phyloP scores from a whole-genome alignment of 1,140 invertebrate genomes.

The Trichonephila clavipes region DNA sequence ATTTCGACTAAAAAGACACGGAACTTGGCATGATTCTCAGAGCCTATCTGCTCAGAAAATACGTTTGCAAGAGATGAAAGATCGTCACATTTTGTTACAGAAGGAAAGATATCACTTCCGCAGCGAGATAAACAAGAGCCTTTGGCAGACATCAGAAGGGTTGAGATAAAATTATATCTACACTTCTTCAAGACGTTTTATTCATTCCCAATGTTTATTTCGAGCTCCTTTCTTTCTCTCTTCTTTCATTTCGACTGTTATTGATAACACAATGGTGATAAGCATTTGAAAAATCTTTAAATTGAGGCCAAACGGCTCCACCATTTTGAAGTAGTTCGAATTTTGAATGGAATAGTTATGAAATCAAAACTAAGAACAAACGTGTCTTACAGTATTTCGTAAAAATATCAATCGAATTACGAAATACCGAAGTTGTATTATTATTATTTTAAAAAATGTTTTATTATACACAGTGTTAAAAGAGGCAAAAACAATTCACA shows the following conservation, averaged over 20 bases:
- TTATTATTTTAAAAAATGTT: too few species aligned
- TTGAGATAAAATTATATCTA: not conserved
- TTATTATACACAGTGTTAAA: too few species aligned
- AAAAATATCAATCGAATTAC: too few species aligned
- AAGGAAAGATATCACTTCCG: conserved; percentile 11
- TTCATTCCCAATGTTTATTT: not conserved
- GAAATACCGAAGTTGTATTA: too few species aligned
- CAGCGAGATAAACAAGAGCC: not conserved
- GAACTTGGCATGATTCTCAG: not conserved
- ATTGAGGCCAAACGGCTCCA: too few species aligned
- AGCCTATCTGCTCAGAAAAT: not conserved
- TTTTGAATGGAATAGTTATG: too few species aligned
- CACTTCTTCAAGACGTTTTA: not conserved
- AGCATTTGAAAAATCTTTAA: too few species aligned
- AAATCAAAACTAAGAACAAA: too few species aligned
- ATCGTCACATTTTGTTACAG: not conserved
- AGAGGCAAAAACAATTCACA: too few species aligned
- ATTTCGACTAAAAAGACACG: not conserved
- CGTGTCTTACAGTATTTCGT: too few species aligned
- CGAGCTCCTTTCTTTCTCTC: too few species aligned
- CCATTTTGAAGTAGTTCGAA: too few species aligned
- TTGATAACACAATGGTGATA: not conserved
- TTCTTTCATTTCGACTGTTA: not conserved
- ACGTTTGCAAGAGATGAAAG: not conserved
- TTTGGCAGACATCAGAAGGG: not conserved